These are phyloP conservation scores for Cheilosia soror DNA, from an alignment of 2,888 invertebrate genomes.

Conservation along the genomic window DNA sequence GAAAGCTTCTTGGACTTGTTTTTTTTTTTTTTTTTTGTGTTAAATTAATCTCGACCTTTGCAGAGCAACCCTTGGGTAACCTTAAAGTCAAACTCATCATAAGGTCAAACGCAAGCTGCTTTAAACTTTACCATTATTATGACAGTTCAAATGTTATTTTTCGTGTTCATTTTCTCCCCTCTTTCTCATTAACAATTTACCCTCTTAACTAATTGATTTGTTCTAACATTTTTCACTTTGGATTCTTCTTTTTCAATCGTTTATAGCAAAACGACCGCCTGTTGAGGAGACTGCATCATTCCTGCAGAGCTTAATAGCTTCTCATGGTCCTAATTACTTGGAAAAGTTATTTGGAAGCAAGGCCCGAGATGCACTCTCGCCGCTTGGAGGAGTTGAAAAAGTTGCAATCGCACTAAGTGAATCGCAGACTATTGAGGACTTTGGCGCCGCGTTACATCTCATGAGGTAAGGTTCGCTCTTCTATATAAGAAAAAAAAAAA, in stretches of 20 bases:
- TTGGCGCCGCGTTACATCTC: constrained; percentile 85
- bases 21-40: neutral
- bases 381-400: constrained; percentile 96
- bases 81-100: neutral
- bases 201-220: constrained; percentile 40
- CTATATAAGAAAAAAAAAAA: neutral
- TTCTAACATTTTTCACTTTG: constrained; percentile 14
- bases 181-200: constrained; percentile 29
- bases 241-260: constrained; percentile 77
- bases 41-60: constrained; percentile 36
- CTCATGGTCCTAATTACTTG: constrained; percentile 98
- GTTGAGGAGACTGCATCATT: constrained; percentile 98
- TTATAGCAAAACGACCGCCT: constrained; percentile 95
- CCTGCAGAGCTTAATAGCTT: constrained; percentile 95
- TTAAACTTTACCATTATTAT: neutral
- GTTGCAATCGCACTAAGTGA: constrained; percentile 97
- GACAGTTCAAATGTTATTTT: neutral
- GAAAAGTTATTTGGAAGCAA: constrained; percentile 98
- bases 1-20: neutral
- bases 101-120: neutral
- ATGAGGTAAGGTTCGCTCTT: constrained; percentile 82
- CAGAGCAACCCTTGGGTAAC: neutral
- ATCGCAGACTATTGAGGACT: constrained; percentile 97
- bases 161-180: neutral
- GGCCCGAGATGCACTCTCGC: constrained; percentile 95